Evolutionary conservation across 2,888 invertebrate genomes (phyloP).

Genomic region (Abscondita cerata): DNA sequence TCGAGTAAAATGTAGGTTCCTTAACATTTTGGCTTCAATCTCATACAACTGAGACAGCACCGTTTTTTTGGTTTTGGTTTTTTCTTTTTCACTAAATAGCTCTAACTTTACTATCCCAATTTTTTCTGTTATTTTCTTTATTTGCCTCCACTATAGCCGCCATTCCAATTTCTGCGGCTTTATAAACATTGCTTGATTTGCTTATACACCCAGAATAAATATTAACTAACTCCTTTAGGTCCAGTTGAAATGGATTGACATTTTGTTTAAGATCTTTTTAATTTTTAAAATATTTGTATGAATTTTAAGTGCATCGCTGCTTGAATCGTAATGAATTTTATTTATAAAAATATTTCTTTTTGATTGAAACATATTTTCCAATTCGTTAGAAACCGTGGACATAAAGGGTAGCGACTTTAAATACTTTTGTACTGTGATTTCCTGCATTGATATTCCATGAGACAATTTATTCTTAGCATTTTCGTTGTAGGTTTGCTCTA

Average conservation of each 20-base stretch:
- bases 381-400: neutral
- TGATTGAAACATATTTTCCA: neutral
- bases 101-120: neutral
- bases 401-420: too few species aligned
- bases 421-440: conserved; percentile 5
- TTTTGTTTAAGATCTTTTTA: conserved; percentile 1
- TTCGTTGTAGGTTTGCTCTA: conserved; percentile 20
- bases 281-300: conserved; percentile 2
- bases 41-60: neutral
- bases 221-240: neutral
- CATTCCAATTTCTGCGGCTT: neutral
- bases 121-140: neutral
- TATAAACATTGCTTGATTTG: neutral
- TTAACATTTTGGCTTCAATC: neutral
- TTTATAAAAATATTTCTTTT: neutral
- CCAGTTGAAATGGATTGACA: neutral
- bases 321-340: neutral
- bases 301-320: neutral
- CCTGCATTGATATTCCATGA: conserved; percentile 13
- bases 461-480: conserved; percentile 14
- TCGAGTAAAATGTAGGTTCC: neutral
- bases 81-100: neutral
- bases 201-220: conserved; percentile 5
- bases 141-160: neutral
- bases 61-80: neutral